Conservation (phyloP, 2,113 vertebrate species). For the Bos taurus region ARS-UCD2.0 NC_037330.1:119497001-119497500, state of each 20-base stretch:
- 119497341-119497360: fast-evolving
- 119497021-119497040: background rate
- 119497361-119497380: fast-evolving
- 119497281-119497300: background rate
- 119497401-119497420: background rate
- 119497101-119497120: fast-evolving
- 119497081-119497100: background rate
- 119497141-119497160: background rate
- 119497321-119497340: background rate
- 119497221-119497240: background rate
- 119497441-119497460: background rate
- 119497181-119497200: background rate
- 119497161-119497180: fast-evolving
- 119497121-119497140: background rate
- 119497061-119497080: background rate
- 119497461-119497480: fast-evolving
- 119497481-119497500: background rate
- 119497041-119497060: background rate
- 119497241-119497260: background rate
- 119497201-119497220: fast-evolving
- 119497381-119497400: background rate
- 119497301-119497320: background rate
- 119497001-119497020: background rate
- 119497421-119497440: background rate
- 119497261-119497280: background rate